Evolutionary conservation across 2,888 invertebrate genomes (phyloP).

Genomic region (Cerastoderma edule): DNA sequence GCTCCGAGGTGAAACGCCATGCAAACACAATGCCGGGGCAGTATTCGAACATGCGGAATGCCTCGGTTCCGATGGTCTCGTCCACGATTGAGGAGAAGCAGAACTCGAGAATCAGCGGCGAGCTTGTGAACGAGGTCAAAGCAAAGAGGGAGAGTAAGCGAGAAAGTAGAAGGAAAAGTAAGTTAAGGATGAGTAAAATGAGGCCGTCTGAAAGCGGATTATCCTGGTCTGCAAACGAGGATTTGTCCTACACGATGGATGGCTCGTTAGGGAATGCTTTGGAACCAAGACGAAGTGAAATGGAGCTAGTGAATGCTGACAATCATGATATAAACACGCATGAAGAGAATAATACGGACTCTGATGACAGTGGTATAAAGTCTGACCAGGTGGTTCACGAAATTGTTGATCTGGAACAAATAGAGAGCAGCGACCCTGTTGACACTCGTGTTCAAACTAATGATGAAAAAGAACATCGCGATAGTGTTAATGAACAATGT

Average conservation of each 20-base stretch:
- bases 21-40: constrained; percentile 34
- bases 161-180: constrained; percentile 15
- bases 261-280: neutral
- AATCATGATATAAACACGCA: neutral
- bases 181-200: neutral
- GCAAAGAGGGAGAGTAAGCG: neutral
- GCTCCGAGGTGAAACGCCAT: constrained; percentile 51
- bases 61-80: constrained; percentile 46
- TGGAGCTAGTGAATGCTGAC: neutral
- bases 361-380: constrained; percentile 53
- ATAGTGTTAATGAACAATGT: too few species aligned
- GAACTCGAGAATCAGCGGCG: constrained; percentile 25
- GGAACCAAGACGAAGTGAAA: neutral
- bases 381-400: constrained; percentile 26
- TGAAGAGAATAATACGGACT: constrained; percentile 21
- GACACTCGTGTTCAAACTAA: too few species aligned
- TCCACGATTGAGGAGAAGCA: constrained; percentile 25
- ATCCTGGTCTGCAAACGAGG: constrained; percentile 30
- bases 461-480: too few species aligned
- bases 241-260: constrained; percentile 30
- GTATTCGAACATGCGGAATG: constrained; percentile 11
- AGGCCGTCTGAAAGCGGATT: constrained; percentile 20
- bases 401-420: neutral
- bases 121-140: neutral
- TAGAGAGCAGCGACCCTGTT: neutral